Conservation (phyloP, 2,797 vertebrate genomes). For the Lacerta viridis region DNA sequence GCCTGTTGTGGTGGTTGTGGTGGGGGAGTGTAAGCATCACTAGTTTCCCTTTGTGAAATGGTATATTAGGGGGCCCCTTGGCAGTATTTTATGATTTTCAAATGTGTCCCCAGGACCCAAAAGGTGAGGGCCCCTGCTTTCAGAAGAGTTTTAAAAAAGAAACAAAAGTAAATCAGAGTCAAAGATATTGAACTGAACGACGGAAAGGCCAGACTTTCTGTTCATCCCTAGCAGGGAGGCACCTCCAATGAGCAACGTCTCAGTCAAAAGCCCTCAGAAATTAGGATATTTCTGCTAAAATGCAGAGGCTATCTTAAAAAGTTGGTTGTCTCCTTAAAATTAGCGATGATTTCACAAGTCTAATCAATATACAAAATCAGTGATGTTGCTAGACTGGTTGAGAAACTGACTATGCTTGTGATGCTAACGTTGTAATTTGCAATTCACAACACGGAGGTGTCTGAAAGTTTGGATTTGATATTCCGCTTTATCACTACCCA, state of each 20-base stretch:
- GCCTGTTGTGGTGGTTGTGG: no score
- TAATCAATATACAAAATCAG: slow-evolving; percentile 13
- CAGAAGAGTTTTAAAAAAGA: no score
- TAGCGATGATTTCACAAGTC: not conserved
- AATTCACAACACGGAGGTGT: not conserved
- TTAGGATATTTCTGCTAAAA: not conserved
- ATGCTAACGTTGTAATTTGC: slow-evolving; percentile 18
- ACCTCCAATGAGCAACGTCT: not conserved
- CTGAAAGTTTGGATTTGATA: not conserved
- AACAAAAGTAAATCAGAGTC: not conserved
- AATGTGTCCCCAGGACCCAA: no score
- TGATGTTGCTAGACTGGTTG: not conserved
- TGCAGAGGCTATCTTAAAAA: not conserved
- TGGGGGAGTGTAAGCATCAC: no score
- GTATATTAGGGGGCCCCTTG: no score
- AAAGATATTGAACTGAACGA: not conserved
- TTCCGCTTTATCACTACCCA: no score
- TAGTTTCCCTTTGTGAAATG: no score
- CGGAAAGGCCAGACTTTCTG: not conserved
- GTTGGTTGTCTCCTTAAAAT: not conserved
- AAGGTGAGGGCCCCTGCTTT: no score
- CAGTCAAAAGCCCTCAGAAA: no score
- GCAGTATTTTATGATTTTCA: no score
- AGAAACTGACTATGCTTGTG: slow-evolving; percentile 4
- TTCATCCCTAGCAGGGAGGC: not conserved